Percentiles rank a stretch among this genome's conserved stretches.
These are phyloP conservation scores for Mormyrus hasselquistii DNA, from an alignment of 2,797 vertebrate species.

Conservation along the genomic window DNA sequence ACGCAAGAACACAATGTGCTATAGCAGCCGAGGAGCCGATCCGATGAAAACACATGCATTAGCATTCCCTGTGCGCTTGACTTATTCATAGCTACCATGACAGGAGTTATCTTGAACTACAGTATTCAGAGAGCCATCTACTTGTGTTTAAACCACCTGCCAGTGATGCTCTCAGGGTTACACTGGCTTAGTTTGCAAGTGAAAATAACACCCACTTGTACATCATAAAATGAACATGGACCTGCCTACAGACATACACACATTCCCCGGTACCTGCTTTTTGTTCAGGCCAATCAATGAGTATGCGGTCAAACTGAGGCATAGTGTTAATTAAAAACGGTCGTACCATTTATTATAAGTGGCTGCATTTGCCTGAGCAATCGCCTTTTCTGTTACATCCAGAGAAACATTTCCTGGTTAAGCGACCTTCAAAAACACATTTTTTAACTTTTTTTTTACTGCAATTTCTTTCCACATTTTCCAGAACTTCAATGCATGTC, in stretches of 20 bases:
- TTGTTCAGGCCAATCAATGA: neutral
- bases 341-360: neutral
- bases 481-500: neutral
- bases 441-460: neutral
- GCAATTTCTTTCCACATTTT: neutral
- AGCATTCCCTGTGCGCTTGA: neutral
- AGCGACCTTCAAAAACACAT: neutral
- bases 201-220: neutral
- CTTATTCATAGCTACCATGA: neutral
- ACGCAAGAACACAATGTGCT: neutral
- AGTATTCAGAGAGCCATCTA: neutral
- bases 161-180: neutral
- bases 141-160: neutral
- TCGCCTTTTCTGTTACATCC: neutral
- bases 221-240: neutral
- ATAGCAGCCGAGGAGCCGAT: neutral
- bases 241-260: neutral
- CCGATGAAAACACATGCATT: neutral
- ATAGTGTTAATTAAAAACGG: neutral
- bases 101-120: neutral
- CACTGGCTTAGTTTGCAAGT: neutral
- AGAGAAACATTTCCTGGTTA: neutral
- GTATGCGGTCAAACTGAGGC: neutral
- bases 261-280: neutral
- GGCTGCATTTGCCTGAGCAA: neutral